Conservation (phyloP, 2,113 vertebrate species). For the Epinephelus cyanopodus region DNA sequence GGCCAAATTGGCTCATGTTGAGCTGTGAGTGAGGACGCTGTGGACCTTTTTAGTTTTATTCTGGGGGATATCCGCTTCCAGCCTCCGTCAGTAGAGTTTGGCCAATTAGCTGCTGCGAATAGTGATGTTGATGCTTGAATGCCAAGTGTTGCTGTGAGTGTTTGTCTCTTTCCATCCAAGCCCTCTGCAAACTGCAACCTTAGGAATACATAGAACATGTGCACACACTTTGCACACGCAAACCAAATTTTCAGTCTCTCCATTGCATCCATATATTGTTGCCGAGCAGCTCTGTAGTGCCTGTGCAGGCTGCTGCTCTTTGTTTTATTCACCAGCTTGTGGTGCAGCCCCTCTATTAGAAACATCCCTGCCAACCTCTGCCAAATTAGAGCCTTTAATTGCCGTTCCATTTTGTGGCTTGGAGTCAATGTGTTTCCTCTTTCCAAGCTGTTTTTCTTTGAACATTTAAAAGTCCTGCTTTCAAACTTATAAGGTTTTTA, state of each 20-base stretch:
- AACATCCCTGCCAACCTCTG: conserved; percentile 68
- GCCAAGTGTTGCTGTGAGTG: conserved; percentile 36
- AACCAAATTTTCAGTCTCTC: conserved; percentile 11
- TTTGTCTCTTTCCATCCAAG: conserved; percentile 1
- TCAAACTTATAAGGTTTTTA: conserved; percentile 57
- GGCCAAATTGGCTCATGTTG: conserved; percentile 51
- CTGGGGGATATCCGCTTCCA: conserved; percentile 45
- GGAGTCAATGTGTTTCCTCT: conserved; percentile 48
- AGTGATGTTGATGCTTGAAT: conserved; percentile 12
- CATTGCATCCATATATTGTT: conserved; percentile 12
- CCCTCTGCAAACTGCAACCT: not conserved
- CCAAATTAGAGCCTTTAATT: conserved; percentile 78
- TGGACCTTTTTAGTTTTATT: conserved; percentile 36
- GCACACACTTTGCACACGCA: not conserved
- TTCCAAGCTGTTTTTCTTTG: conserved; percentile 59
- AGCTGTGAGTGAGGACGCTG: conserved; percentile 1
- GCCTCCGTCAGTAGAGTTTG: conserved; percentile 14
- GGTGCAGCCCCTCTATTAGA: conserved; percentile 53
- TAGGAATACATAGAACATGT: not conserved
- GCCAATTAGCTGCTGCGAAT: conserved; percentile 35
- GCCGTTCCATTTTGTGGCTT: conserved; percentile 57
- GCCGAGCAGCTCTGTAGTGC: not conserved
- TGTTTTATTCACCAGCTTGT: conserved; percentile 45
- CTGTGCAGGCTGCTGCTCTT: conserved; percentile 31
- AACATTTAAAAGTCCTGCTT: conserved; percentile 61